Evolutionary conservation across 92 coral and sea anemone species (phyloP).

Genomic region (Parazoanthus atlanticus): DNA sequence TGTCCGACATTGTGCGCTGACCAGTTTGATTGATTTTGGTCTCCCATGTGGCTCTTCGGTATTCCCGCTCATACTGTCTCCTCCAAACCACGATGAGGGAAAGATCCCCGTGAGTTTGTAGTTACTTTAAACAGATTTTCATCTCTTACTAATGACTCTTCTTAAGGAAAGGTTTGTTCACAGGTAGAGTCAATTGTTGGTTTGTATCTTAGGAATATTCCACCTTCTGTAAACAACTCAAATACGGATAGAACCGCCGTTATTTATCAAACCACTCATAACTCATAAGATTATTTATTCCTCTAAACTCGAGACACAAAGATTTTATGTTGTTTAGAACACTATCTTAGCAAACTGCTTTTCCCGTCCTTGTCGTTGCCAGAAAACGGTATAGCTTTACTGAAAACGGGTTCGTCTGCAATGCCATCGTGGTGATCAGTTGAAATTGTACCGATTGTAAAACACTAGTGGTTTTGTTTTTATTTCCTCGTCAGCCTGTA

Average conservation of each 20-base stretch:
- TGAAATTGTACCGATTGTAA: neutral
- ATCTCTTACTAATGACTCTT: too few relatives aligned
- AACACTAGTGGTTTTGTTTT: neutral
- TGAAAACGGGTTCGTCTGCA: neutral
- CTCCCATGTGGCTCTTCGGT: slow-evolving; percentile 47
- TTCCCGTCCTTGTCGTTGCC: neutral
- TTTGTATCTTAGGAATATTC: neutral
- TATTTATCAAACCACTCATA: neutral
- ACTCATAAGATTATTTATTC: neutral
- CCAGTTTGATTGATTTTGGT: neutral
- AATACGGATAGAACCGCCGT: neutral
- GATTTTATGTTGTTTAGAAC: neutral
- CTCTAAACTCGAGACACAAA: neutral
- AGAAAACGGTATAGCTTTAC: neutral
- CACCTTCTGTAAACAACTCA: neutral
- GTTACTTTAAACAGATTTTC: neutral
- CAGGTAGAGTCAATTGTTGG: neutral
- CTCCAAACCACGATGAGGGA: neutral
- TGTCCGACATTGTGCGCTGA: slow-evolving; percentile 5
- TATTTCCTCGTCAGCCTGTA: neutral
- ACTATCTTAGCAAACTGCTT: neutral
- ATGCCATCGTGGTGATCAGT: slow-evolving; percentile 1
- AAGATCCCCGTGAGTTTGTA: slow-evolving; percentile 14
- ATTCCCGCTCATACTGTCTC: neutral
- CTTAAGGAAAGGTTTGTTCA: neutral